Base-by-base conservation (phyloP, 2,797 vertebrate species). In the Sternotherus odoratus region DNA sequence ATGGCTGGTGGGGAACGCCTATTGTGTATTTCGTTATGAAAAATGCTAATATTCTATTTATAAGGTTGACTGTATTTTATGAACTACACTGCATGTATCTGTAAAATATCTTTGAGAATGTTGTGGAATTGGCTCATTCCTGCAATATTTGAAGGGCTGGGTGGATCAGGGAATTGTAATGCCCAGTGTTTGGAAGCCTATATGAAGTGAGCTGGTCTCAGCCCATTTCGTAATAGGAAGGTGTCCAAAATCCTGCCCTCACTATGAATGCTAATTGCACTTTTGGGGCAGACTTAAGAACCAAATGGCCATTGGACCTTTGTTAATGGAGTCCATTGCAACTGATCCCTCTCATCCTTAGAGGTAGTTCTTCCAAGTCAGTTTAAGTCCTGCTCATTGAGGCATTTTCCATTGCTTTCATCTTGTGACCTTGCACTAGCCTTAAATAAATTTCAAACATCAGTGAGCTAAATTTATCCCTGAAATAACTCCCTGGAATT, bases 401-500 rank as follows among this genome's bases (percentile, higher is more conserved):
- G 36, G 79, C 30, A 3, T 85, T 83, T 89, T 86, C 46, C 0
- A 39, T 90, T 92, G 79, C 5, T 74, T 82, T 89, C 48, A 51
- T 50, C 33, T 89, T 0, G 82, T 81, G 11, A 23, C 48, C 23
- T 83, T 0, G 10, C n/a, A 33, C 26, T 48, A 1, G 36, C 75
- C 36, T 54, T 93, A 79, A 87, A 79, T 30, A 86, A 83, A 39
- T 15, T 49, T 0, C 74, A n/a, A 7, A 36, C 19, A 80, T 53
- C 24, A 16, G 72, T 30, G 21, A 79, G 30, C 53, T 91, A 4
- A 3, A 51, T 92, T 90, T 39, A 69, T 92, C 33, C 17, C 13
- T 48, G 43, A 26, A 46, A 26, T 28, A 46, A 46, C 1, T 1
- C 0, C 0, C 79, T 79, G 51, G 26, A 36, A 1, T 91, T 26